Base-by-base conservation (phyloP, 2,797 vertebrate genomes). In the Hephaestus fuliginosus region DNA sequence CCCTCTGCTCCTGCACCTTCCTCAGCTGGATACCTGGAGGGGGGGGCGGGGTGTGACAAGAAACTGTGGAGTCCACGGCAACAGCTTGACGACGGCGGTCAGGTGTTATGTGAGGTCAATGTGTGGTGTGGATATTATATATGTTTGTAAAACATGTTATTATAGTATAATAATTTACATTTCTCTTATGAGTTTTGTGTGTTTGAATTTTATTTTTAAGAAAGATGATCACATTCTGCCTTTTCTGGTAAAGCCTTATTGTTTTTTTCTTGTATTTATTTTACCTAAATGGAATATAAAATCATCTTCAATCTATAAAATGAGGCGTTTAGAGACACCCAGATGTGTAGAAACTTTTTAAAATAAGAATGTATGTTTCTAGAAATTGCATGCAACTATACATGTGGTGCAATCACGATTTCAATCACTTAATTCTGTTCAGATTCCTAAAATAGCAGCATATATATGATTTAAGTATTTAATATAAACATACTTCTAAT, bases 1-100 rank as follows among this genome's bases (percentile, higher is more conserved):
- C 97, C 89, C 97, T 88, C 74, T 98, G 97, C 90, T 98, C 97
- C 91, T 98, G 97, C 36, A 98, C 97, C 86, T 98, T 98, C 64
- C 97, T 96, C 82, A 98, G 96, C 62, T 98, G 97, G 92, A 98
- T 98, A 61, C 97, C 97, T 98, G 74, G 3, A 22, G 58, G 14
- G 33, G 52, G 43, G 33, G 76, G 25, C 25, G 7, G 56, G 22
- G 28, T 3, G 17, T 58, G 22, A 67, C 12, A 20, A 30, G 14
- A 57, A 53, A 5, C 51, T 57, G 58, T 52, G 48, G 22, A 20
- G 57, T 20, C 20, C 18, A 10, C 15, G 14, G 33, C 2, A 33
- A 81, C 15, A 51, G 57, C 52, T 81, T n/a, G 10, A 4, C 17
- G 14, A 12, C 1, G 1, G 20, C 1, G 7, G 20, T 51, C 44